These are phyloP conservation scores for Ellobius talpinus DNA, from an alignment of 2,113 vertebrate species.

Conservation along the genomic window DNA sequence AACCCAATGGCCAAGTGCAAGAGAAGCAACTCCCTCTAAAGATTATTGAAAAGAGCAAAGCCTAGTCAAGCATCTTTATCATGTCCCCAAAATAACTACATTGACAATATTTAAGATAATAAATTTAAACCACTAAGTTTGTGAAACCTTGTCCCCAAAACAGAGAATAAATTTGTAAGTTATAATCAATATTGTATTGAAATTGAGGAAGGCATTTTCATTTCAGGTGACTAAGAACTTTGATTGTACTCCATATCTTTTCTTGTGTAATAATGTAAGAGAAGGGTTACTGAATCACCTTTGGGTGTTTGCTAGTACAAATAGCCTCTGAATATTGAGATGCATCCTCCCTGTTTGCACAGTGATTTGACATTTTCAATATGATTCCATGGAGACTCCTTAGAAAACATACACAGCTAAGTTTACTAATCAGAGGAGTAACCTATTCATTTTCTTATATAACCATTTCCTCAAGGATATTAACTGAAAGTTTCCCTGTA, in stretches of 20 bases:
- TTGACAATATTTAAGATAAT: neutral
- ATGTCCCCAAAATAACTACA: neutral
- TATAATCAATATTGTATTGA: neutral
- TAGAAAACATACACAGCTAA: neutral
- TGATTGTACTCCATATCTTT: neutral
- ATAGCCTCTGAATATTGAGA: neutral
- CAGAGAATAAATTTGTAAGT: neutral
- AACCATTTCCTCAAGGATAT: neutral
- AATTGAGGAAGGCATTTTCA: neutral
- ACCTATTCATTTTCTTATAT: neutral
- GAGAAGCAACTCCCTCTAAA: neutral
- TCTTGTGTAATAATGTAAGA: neutral
- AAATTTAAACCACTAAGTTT: neutral
- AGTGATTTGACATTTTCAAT: slow-evolving; percentile 18
- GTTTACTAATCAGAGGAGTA: neutral
- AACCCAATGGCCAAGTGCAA: neutral
- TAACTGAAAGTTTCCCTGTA: neutral
- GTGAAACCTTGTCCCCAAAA: neutral
- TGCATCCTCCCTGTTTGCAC: neutral
- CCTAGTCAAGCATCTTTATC: neutral
- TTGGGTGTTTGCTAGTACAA: neutral
- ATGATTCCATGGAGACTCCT: neutral
- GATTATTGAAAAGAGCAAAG: neutral
- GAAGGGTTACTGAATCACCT: neutral
- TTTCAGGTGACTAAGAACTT: neutral